phyloP scores from a whole-genome alignment of 92 coral and sea anemone genomes.

The Parazoanthus swiftii region DNA sequence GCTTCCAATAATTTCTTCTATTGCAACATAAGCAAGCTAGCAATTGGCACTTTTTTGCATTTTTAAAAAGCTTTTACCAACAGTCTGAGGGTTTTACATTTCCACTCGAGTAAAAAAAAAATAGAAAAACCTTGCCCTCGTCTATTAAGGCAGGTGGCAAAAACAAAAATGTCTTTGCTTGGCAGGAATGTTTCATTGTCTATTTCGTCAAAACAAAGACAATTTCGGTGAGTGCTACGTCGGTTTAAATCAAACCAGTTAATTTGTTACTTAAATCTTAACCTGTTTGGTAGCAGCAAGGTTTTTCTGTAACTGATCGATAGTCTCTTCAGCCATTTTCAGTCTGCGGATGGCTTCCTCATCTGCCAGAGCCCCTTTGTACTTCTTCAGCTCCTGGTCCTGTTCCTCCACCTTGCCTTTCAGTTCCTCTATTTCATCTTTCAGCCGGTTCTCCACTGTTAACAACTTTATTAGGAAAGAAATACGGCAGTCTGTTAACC shows the following conservation, averaged over 20 bases:
- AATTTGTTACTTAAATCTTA: neutral
- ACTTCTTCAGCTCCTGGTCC: slow-evolving; percentile 83
- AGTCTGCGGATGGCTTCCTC: slow-evolving; percentile 91
- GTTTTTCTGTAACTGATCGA: slow-evolving; percentile 89
- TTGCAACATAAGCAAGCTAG: no score
- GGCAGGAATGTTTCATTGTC: neutral
- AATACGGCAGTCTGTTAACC: neutral
- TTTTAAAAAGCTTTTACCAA: no score
- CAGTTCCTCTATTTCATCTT: slow-evolving; percentile 74
- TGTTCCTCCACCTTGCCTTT: slow-evolving; percentile 61
- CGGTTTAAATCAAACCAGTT: neutral
- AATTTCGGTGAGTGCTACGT: no score
- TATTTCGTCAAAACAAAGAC: no score
- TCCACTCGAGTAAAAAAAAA: no score
- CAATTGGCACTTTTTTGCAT: no score
- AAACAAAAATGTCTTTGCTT: neutral
- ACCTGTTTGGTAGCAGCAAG: slow-evolving; percentile 98
- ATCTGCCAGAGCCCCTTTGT: slow-evolving; percentile 93
- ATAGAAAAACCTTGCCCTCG: no score
- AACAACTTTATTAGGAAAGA: slow-evolving; percentile 48
- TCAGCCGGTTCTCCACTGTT: slow-evolving; percentile 78
- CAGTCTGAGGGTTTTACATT: no score
- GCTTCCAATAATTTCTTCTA: no score
- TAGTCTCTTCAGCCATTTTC: slow-evolving; percentile 91
- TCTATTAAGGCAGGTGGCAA: no score